Conservation (phyloP, 1,140 invertebrate species). For the Bradysia coprophila region DNA sequence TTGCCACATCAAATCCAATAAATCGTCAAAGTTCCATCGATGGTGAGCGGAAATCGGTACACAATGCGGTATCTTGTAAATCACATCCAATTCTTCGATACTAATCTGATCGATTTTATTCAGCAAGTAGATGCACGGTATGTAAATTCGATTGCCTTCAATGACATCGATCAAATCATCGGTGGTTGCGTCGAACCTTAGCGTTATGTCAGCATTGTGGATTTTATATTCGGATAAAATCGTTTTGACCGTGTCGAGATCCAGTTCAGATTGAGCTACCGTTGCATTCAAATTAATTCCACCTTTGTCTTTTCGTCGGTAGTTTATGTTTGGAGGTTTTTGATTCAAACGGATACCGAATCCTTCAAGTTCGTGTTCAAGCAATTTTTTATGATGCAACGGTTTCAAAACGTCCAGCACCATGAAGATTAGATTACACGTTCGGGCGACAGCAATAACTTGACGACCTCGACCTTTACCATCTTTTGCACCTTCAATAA, state of each 20-base stretch:
- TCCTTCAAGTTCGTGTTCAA: slow-evolving; percentile 97
- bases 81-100: slow-evolving; percentile 93
- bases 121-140: slow-evolving; percentile 95
- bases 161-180: slow-evolving; percentile 98
- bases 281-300: slow-evolving; percentile 73
- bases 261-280: slow-evolving; percentile 86
- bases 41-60: slow-evolving; percentile 99
- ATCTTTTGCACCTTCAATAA: slow-evolving; percentile 99
- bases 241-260: slow-evolving; percentile 86
- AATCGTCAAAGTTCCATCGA: slow-evolving; percentile 99
- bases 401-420: slow-evolving; percentile 97
- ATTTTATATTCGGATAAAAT: slow-evolving; percentile 97
- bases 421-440: slow-evolving; percentile 96
- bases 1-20: slow-evolving; percentile 98
- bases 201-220: slow-evolving; percentile 92
- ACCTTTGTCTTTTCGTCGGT: slow-evolving; percentile 94
- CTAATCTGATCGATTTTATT: slow-evolving; percentile 98
- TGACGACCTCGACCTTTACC: slow-evolving; percentile 68
- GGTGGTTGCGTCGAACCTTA: slow-evolving; percentile 87
- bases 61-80: slow-evolving; percentile 98
- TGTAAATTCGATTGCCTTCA: slow-evolving; percentile 95
- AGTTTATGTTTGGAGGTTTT: slow-evolving; percentile 91
- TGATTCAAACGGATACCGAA: slow-evolving; percentile 96
- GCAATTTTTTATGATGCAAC: slow-evolving; percentile 82
- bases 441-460: slow-evolving; percentile 97